These are phyloP conservation scores for Acanthopleura granulata DNA, from an alignment of 2,888 invertebrate species.

Conservation along the genomic window DNA sequence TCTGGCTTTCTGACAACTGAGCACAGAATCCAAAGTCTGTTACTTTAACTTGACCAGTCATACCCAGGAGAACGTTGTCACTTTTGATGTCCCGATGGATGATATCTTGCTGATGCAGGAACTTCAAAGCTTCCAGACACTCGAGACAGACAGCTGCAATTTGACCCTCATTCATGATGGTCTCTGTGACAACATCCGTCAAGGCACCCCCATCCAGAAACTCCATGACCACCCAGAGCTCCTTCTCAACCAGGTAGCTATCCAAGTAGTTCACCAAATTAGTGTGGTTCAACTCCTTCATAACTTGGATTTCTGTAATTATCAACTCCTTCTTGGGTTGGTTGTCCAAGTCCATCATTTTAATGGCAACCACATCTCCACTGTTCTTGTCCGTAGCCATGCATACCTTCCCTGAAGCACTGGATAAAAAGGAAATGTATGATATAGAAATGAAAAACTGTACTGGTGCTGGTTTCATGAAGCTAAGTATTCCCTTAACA, in stretches of 20 bases:
- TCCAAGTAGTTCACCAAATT: conserved; percentile 96
- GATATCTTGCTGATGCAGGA: conserved; percentile 85
- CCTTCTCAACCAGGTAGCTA: conserved; percentile 89
- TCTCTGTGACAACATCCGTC: conserved; percentile 97
- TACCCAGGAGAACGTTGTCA: conserved; percentile 94
- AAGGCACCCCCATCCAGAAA: conserved; percentile 88
- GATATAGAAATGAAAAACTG: too few species aligned
- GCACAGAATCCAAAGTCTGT: conserved; percentile 98
- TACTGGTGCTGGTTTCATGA: too few species aligned
- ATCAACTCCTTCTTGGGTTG: conserved; percentile 97
- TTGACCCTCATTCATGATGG: conserved; percentile 95
- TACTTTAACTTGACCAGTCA: conserved; percentile 81
- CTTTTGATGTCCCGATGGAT: conserved; percentile 88
- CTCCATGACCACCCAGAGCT: conserved; percentile 98
- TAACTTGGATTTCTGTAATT: conserved; percentile 85
- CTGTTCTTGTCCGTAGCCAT: conserved; percentile 85
- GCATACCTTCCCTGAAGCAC: conserved; percentile 91
- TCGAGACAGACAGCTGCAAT: conserved; percentile 96
- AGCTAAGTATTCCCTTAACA: too few species aligned
- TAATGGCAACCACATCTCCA: conserved; percentile 87
- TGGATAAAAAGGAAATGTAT: conserved; percentile 42
- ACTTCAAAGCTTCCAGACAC: conserved; percentile 88
- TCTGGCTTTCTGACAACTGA: conserved; percentile 92
- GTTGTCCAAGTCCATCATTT: conserved; percentile 94
- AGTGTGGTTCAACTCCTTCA: conserved; percentile 81